Evolutionary conservation across 2,888 invertebrate genomes (phyloP), one percentile per base, ranked within the genome.

Genomic region (Megaustenia siamemsis): DNA sequence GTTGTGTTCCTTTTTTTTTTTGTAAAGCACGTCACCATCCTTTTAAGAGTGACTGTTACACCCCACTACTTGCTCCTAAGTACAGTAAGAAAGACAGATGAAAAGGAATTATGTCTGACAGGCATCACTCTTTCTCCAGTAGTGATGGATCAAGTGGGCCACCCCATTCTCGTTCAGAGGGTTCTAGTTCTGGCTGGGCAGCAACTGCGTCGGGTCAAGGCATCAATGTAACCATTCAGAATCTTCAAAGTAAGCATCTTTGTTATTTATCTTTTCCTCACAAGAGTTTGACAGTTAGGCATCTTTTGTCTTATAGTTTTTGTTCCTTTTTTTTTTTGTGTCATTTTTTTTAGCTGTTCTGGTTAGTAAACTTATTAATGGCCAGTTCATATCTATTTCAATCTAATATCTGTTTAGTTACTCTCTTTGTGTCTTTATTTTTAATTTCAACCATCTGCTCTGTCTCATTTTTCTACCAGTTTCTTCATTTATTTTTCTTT

Each of bases 151-250:
- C 77, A 38, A 69, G 43, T 35, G 69, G 49, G 3, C 35, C 69
- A 0, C 21, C 40, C 10, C 43, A 76, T 28, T 49, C 69, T 12
- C 53, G 68, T n/a, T 49, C 28, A 21, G 83, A 83, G 12, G 56
- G 38, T 6, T 66, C 77, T 21, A 40, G 66, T n/a, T 43, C 73
- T 38, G 35, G 38, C 21, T n/a, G 82, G 32, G 82, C 56, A 18
- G 21, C 49, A 56, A 32, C n/a, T n/a, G 69, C 69, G 45, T 24
- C 69, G 73, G 83, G 80, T 32, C 82, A 73, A 24, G 87, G 86
- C 66, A 87, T 87, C 38, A 84, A 86, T 68, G 49, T 84, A 18
- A 86, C 86, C 75, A 87, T 87, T 63, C 87, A 87, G 82, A 86
- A 86, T 63, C 76, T 87, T 68, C 86, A 87, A 78, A 73, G 86